Percentiles rank a stretch among this genome's conserved stretches.
These are phyloP conservation scores for Sthenelais limicola DNA, from an alignment of 2,888 invertebrate species.

Conservation along the genomic window DNA sequence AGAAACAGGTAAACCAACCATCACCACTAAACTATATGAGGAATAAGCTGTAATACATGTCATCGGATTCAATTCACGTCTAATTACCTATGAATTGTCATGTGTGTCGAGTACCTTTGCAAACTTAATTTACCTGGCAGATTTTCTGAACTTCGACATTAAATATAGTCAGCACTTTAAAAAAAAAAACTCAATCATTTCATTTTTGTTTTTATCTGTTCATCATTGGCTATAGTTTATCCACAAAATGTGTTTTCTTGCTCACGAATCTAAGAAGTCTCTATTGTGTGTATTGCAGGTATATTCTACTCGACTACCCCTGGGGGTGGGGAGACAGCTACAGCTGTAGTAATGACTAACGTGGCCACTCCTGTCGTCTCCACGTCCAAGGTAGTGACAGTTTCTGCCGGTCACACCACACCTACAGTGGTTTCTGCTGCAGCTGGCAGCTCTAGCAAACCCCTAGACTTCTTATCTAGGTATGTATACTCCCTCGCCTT, in stretches of 20 bases:
- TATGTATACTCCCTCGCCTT: background rate
- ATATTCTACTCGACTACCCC: constrained; percentile 25
- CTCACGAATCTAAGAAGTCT: no score
- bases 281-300: no score
- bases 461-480: constrained; percentile 27
- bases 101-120: no score
- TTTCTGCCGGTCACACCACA: background rate
- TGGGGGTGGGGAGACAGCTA: constrained; percentile 4
- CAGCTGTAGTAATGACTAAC: constrained; percentile 3
- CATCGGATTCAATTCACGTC: no score
- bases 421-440: constrained; percentile 18
- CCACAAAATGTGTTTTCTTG: no score
- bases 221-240: no score
- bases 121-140: no score
- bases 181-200: no score
- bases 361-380: background rate
- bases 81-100: no score
- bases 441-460: constrained; percentile 30
- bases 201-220: no score
- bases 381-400: background rate
- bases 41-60: background rate
- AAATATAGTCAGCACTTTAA: no score
- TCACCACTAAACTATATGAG: background rate
- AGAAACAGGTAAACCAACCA: constrained; percentile 62
- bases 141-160: no score